Base-by-base conservation (phyloP, 2,888 invertebrate species). In the Lasiommata megera region DNA sequence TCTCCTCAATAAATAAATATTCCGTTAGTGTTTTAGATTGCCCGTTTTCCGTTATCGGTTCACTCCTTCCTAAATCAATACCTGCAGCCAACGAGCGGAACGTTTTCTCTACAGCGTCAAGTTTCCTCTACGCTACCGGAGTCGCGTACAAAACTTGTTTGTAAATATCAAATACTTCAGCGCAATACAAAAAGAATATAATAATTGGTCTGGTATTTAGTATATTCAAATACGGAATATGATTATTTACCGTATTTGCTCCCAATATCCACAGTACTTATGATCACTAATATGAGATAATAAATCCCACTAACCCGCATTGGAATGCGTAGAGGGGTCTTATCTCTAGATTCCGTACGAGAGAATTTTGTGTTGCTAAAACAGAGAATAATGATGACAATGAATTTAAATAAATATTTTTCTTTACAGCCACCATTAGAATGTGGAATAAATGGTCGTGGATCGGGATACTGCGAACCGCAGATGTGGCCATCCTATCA, bases 401-500 rank as follows among this genome's bases (percentile, higher is more conserved):
- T 23, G 5, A 23, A 3, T 23, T 23, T 23, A 23, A 2, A 23
- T 23, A 23, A 23, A 18, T 54, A 14, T 48, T 34, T 12, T 50
- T 56, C 18, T 18, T 65, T 85, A 84, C 83, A 90, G 89, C 87
- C 89, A 63, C 87, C 89, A 47, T 67, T 85, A 77, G 89, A 90
- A 73, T 84, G 88, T 64, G 88, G 84, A 34, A 72, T 86, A 67
- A 84, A 73, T 60, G 80, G 79, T 57, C 87, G 89, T 55, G 77
- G 80, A 31, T 73, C 81, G 29, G 68, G 76, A 28, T 90, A 88
- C 72, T 83, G 83, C 76, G 89, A 90, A 58, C 83, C 86, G 60
- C 88, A 82, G 62, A 83, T 89, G 82, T 90, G 89, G 89, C 72
- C 87, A 53, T 88, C 88, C 67, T 89, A 89, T 77, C 89, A 89